These are phyloP conservation scores for Platycercus adscitus DNA, from an alignment of 2,113 vertebrate genomes.

Conservation along the genomic window DNA sequence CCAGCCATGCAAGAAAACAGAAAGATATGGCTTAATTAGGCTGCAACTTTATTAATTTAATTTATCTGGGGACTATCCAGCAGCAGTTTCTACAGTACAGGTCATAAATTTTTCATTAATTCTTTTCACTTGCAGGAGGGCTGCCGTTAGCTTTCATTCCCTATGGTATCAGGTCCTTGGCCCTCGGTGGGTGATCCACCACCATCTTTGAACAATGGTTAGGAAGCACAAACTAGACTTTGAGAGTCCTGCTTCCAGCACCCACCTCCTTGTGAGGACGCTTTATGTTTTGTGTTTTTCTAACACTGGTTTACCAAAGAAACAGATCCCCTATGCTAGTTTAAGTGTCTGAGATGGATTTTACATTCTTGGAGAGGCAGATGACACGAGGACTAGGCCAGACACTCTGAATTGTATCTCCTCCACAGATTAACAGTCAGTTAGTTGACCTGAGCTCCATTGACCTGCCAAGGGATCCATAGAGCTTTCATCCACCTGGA, in stretches of 20 bases:
- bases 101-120: constrained; percentile 62
- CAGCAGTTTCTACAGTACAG: constrained; percentile 33
- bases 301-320: neutral
- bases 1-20: constrained; percentile 56
- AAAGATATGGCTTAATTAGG: constrained; percentile 59
- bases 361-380: neutral
- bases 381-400: neutral
- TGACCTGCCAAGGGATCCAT: neutral
- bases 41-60: constrained; percentile 62
- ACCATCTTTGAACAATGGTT: neutral
- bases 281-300: neutral
- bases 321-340: neutral
- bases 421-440: neutral
- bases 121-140: constrained; percentile 34
- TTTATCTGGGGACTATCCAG: constrained; percentile 58
- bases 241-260: neutral
- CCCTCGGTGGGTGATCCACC: neutral
- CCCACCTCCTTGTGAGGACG: neutral
- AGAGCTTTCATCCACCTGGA: neutral
- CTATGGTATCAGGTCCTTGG: neutral
- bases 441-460: neutral
- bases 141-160: neutral
- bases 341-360: neutral
- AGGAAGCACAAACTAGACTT: neutral
- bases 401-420: neutral